Conservation (phyloP, 2,113 vertebrate species). For the Corythornis madagascariensis region DNA sequence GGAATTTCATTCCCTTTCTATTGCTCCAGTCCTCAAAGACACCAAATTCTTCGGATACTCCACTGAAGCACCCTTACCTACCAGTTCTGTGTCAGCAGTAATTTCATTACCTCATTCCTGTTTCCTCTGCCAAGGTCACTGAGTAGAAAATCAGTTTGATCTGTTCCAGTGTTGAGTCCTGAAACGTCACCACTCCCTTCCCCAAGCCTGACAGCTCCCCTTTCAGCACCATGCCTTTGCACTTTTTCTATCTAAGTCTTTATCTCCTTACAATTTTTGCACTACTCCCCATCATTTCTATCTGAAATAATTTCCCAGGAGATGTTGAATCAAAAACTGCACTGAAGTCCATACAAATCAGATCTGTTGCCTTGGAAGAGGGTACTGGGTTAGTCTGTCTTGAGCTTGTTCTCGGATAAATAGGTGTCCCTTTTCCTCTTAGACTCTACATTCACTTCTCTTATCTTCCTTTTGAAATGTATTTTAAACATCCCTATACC, state of each 20-base stretch:
- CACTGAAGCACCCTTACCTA: background rate
- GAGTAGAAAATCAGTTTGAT: background rate
- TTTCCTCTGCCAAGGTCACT: background rate
- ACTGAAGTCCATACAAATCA: background rate
- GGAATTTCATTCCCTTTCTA: background rate
- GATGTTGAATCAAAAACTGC: background rate
- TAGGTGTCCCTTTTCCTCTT: background rate
- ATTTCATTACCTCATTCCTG: background rate
- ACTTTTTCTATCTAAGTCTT: background rate
- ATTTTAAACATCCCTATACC: background rate
- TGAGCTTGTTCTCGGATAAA: background rate
- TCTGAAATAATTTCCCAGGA: slow-evolving; percentile 6
- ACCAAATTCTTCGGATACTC: background rate
- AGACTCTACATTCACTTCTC: background rate
- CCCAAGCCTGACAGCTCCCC: background rate
- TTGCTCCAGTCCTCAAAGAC: background rate
- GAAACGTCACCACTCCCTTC: background rate
- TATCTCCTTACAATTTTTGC: background rate
- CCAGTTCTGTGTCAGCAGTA: background rate
- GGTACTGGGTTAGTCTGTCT: background rate
- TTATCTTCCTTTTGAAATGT: background rate
- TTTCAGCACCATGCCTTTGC: background rate
- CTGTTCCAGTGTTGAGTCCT: background rate
- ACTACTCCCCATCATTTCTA: slow-evolving; percentile 17
- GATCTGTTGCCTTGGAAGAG: background rate